Percentiles rank a stretch among this genome's conserved stretches.
These are phyloP conservation scores for Nannobrachium achirus DNA, from an alignment of 2,113 vertebrate genomes.

Conservation along the genomic window DNA sequence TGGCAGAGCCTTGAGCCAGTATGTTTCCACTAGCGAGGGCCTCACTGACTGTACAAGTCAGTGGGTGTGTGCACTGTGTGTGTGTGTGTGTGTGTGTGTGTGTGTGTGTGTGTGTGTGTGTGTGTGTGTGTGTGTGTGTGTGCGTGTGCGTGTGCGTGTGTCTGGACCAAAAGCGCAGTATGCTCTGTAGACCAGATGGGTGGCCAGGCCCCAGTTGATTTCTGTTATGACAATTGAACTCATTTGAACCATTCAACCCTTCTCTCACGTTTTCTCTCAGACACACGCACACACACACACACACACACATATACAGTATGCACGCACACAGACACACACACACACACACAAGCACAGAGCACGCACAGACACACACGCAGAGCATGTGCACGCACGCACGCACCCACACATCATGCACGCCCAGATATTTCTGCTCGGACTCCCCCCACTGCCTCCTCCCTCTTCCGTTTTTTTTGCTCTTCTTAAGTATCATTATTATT, in stretches of 20 bases:
- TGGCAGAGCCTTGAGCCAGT: conserved; percentile 67
- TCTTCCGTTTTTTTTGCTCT: conserved; percentile 20
- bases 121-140: too few relatives aligned
- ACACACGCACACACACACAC: conserved; percentile 16
- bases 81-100: too few relatives aligned
- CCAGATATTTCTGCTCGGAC: conserved; percentile 30
- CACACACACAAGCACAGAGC: too few relatives aligned
- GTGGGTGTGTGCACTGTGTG: too few relatives aligned
- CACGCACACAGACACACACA: too few relatives aligned
- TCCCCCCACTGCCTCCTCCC: too few relatives aligned
- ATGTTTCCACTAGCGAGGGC: conserved; percentile 61
- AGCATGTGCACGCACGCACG: conserved; percentile 31
- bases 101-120: too few relatives aligned
- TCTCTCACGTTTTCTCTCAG: conserved; percentile 4
- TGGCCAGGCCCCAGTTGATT: conserved; percentile 65
- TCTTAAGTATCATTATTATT: conserved; percentile 49
- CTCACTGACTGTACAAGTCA: conserved; percentile 57
- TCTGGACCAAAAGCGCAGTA: conserved; percentile 25
- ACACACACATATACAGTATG: conserved; percentile 39
- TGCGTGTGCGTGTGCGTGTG: conserved; percentile 18
- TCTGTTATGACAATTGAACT: conserved; percentile 69
- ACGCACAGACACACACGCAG: too few relatives aligned
- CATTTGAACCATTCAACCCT: conserved; percentile 50
- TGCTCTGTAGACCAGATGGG: conserved; percentile 73
- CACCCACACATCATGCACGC: too few relatives aligned